phyloP scores from a whole-genome alignment of 2,888 invertebrate genomes.

The Dicycla oo region DNA sequence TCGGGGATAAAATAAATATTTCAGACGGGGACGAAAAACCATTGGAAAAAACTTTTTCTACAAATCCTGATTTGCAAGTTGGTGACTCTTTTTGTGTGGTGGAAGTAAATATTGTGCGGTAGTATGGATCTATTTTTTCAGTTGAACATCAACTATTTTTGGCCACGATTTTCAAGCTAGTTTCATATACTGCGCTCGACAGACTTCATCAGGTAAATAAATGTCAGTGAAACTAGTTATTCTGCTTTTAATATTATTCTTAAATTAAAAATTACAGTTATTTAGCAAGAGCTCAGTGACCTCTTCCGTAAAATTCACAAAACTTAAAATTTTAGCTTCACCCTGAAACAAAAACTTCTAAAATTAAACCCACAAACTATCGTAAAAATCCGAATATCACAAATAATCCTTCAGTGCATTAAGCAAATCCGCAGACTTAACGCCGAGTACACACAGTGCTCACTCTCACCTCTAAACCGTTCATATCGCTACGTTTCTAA shows the following conservation, averaged over 20 bases:
- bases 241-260: too few species aligned
- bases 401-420: slow-evolving; percentile 61
- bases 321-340: background rate
- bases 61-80: slow-evolving; percentile 43
- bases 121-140: background rate
- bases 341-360: slow-evolving; percentile 8
- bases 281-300: background rate
- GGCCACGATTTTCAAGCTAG: background rate
- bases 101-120: background rate
- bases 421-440: slow-evolving; percentile 67
- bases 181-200: background rate
- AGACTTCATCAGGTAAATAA: background rate
- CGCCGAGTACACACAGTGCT: slow-evolving; percentile 57
- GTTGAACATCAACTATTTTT: too few species aligned
- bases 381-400: slow-evolving; percentile 39
- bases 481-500: slow-evolving; percentile 77
- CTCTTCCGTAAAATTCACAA: background rate
- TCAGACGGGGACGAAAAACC: slow-evolving; percentile 53
- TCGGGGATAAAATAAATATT: slow-evolving; percentile 68
- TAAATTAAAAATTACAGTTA: too few species aligned
- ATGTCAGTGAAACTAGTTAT: background rate
- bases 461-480: slow-evolving; percentile 69
- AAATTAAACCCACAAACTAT: slow-evolving; percentile 40
- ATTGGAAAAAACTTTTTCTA: slow-evolving; percentile 40
- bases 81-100: background rate